A percentile compares a stretch with the other conserved stretches of the same genome.
Evolutionary conservation across 1,140 invertebrate species (phyloP).

Genomic region (Lepidurus couesii): DNA sequence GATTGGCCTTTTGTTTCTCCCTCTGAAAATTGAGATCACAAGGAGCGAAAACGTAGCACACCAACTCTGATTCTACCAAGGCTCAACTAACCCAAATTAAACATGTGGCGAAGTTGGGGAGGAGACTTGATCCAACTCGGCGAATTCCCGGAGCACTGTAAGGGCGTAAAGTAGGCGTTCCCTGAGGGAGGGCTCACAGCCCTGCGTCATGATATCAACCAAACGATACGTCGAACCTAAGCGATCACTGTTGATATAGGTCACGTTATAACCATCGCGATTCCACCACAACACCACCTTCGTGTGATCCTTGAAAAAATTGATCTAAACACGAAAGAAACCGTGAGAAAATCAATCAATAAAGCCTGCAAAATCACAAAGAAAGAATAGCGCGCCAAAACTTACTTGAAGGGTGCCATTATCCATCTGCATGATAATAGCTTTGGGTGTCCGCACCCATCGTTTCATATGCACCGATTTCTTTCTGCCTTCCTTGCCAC

Average conservation of each 20-base stretch:
- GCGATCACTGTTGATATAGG: slow-evolving; percentile 54
- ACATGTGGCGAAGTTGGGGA: slow-evolving; percentile 12
- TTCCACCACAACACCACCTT: slow-evolving; percentile 50
- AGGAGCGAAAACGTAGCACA: neutral
- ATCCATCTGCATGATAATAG: slow-evolving; percentile 56
- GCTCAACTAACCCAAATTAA: neutral
- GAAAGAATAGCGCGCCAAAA: neutral
- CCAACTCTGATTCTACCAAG: neutral
- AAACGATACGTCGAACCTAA: slow-evolving; percentile 56
- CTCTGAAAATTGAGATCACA: neutral
- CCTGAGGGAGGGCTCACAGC: slow-evolving; percentile 53
- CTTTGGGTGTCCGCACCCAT: slow-evolving; percentile 56
- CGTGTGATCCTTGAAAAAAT: slow-evolving; percentile 60
- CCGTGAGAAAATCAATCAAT: slow-evolving; percentile 5
- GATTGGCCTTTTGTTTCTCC: neutral
- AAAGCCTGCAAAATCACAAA: neutral
- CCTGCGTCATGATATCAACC: slow-evolving; percentile 52
- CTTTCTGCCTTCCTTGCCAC: slow-evolving; percentile 28
- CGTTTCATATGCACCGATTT: slow-evolving; percentile 50
- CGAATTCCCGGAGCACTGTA: slow-evolving; percentile 49
- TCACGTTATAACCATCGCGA: slow-evolving; percentile 46
- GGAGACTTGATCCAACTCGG: slow-evolving; percentile 44
- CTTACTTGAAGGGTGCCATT: slow-evolving; percentile 57
- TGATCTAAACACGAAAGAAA: slow-evolving; percentile 47
- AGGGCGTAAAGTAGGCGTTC: slow-evolving; percentile 56